Evolutionary conservation across 2,888 invertebrate genomes (phyloP).

Genomic region (Ornithoptera priamus): DNA sequence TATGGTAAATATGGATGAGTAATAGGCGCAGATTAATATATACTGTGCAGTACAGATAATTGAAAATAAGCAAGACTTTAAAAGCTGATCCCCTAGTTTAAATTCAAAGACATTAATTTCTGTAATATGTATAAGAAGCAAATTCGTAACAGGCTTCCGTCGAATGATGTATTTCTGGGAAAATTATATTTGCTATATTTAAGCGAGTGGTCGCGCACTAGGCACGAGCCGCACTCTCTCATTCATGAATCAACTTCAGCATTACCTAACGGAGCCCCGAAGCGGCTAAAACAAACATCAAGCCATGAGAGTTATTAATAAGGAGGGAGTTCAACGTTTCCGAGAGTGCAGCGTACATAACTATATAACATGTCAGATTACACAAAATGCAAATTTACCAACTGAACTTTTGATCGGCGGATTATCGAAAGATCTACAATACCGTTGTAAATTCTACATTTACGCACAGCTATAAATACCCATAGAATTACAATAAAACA

Average conservation of each 20-base stretch:
- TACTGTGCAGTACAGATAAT: neutral
- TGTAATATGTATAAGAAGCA: conserved; percentile 21
- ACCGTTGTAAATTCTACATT: conserved; percentile 45
- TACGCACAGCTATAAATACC: neutral
- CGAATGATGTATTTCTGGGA: conserved; percentile 68
- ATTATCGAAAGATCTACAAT: neutral
- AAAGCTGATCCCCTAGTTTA: neutral
- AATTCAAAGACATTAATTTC: conserved; percentile 21
- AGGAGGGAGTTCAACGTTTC: conserved; percentile 75
- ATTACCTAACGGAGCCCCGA: conserved; percentile 70
- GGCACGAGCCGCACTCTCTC: conserved; percentile 59
- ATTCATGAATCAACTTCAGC: conserved; percentile 79
- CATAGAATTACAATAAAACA: conserved; percentile 12
- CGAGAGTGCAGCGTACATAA: conserved; percentile 60
- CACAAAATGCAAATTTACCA: conserved; percentile 48
- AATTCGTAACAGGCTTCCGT: conserved; percentile 57
- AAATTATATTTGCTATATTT: conserved; percentile 73
- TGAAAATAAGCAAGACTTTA: neutral
- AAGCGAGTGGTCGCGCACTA: conserved; percentile 55
- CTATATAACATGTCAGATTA: conserved; percentile 51
- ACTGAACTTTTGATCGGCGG: conserved; percentile 37
- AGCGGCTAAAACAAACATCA: conserved; percentile 71
- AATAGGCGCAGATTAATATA: neutral
- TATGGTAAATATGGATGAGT: conserved; percentile 8
- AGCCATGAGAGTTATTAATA: conserved; percentile 75